These are phyloP conservation scores for Lepisosteus oculatus DNA, from an alignment of 2,113 vertebrate genomes.

Conservation along the genomic window DNA sequence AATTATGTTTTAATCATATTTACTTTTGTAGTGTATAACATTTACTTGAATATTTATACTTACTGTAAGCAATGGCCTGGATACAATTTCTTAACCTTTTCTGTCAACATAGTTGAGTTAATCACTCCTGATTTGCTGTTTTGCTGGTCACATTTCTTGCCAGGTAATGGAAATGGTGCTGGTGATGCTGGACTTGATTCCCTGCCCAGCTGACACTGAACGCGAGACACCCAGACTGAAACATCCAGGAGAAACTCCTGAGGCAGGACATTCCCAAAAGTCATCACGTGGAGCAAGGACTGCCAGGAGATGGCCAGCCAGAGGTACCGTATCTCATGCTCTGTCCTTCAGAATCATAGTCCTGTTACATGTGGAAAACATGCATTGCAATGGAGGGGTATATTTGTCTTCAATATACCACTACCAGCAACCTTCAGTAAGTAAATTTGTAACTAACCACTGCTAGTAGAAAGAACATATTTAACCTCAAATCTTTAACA, in stretches of 20 bases:
- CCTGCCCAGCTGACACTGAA: conserved; percentile 7
- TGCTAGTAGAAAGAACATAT: too few relatives aligned
- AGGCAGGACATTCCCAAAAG: conserved; percentile 2
- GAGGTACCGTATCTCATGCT: not conserved
- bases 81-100: not conserved
- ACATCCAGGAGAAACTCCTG: conserved; percentile 7
- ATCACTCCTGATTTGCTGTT: not conserved
- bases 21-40: too few relatives aligned
- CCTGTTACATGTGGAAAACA: too few relatives aligned
- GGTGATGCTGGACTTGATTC: conserved; percentile 21
- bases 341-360: too few relatives aligned
- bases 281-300: not conserved
- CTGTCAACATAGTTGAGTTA: not conserved
- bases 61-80: too few relatives aligned
- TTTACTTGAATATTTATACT: too few relatives aligned
- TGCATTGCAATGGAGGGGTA: too few relatives aligned
- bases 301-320: not conserved
- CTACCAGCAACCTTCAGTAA: too few relatives aligned
- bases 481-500: too few relatives aligned
- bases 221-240: conserved; percentile 14
- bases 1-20: too few relatives aligned
- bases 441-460: too few relatives aligned
- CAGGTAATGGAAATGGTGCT: conserved; percentile 31
- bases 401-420: too few relatives aligned
- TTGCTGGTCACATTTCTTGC: not conserved